Conservation (phyloP, 2,888 invertebrate species). For the Marasmarcha lunaedactyla region DNA sequence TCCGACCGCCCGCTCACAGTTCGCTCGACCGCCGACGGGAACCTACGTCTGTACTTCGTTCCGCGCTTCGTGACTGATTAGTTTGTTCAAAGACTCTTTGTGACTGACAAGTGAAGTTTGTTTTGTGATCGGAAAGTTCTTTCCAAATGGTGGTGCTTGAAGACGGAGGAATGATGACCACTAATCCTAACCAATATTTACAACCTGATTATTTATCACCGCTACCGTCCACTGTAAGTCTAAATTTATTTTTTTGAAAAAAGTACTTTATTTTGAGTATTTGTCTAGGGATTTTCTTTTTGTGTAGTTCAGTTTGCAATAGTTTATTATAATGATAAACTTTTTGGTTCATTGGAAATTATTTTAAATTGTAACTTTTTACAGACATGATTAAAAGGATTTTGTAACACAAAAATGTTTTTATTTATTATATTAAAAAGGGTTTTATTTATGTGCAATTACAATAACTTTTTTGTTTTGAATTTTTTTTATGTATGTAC, state of each 20-base stretch:
- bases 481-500: too few relatives aligned
- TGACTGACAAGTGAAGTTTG: conserved; percentile 54
- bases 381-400: too few relatives aligned
- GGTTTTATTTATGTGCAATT: too few relatives aligned
- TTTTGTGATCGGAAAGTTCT: conserved; percentile 49
- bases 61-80: conserved; percentile 45
- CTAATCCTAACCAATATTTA: conserved; percentile 92
- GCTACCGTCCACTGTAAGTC: conserved; percentile 93
- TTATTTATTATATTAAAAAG: too few relatives aligned
- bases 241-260: conserved; percentile 4
- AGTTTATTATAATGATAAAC: too few relatives aligned
- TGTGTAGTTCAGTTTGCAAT: too few relatives aligned
- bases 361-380: too few relatives aligned
- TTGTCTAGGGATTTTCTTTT: too few relatives aligned
- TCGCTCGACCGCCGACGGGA: conserved; percentile 44
- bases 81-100: conserved; percentile 48
- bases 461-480: too few relatives aligned
- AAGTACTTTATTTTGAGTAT: too few relatives aligned
- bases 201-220: conserved; percentile 97
- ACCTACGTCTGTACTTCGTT: conserved; percentile 30
- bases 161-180: conserved; percentile 89
- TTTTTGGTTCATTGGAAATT: too few relatives aligned
- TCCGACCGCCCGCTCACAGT: conserved; percentile 56
- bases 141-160: conserved; percentile 89
- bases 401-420: too few relatives aligned